Evolutionary conservation across 2,113 vertebrate species (phyloP).

Genomic region (Vulpes ferrilata): DNA sequence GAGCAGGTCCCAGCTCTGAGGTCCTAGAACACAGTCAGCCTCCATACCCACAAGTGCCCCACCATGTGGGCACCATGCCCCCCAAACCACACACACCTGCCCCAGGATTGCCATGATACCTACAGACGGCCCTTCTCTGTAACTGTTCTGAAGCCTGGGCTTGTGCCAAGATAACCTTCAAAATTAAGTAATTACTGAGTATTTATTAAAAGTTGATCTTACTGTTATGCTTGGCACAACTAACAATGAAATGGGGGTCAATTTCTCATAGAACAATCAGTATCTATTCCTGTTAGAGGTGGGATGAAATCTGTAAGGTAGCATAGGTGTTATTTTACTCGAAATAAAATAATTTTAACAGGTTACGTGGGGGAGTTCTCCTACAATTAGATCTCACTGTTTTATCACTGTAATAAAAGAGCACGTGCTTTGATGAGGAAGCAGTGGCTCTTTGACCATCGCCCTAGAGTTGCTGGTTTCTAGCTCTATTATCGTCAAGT

Average conservation of each 20-base stretch:
- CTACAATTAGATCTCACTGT: neutral
- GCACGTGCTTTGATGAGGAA: neutral
- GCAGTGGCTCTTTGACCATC: accelerated
- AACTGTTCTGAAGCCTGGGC: neutral
- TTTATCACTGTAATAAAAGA: neutral
- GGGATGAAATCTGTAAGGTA: neutral
- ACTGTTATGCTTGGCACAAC: neutral
- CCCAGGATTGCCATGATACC: accelerated
- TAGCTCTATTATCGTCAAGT: neutral
- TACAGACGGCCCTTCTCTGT: accelerated
- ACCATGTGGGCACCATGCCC: neutral
- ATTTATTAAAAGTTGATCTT: neutral
- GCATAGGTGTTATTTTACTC: neutral
- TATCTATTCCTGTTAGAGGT: neutral
- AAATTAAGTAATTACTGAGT: neutral
- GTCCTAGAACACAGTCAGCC: neutral
- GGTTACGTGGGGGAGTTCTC: neutral
- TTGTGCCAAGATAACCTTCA: neutral
- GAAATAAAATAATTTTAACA: slow-evolving; percentile 26
- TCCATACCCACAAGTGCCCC: accelerated
- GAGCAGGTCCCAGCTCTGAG: neutral
- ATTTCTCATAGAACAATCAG: neutral
- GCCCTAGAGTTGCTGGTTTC: neutral
- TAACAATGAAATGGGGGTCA: neutral
- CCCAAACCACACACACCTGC: neutral